Percentiles rank a stretch among this genome's conserved stretches.
phyloP scores from a whole-genome alignment of 1,140 invertebrate genomes.

The Neodiprion pinetum region DNA sequence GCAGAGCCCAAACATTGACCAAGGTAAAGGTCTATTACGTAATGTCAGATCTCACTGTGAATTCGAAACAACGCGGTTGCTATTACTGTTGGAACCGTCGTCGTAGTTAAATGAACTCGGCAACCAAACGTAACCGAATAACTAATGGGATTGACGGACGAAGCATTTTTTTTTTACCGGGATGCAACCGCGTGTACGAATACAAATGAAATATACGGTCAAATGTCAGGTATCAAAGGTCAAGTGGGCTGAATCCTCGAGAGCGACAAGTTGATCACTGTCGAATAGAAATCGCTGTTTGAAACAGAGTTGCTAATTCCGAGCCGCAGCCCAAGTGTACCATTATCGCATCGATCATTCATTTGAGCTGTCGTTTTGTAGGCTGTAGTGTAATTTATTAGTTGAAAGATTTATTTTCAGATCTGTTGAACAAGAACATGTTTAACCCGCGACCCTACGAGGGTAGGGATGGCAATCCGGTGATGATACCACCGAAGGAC shows the following conservation, averaged over 20 bases:
- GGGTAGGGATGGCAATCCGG: conserved; percentile 82
- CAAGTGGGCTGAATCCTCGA: background rate
- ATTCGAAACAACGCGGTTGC: too few species aligned
- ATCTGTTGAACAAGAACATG: conserved; percentile 83
- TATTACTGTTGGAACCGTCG: too few species aligned
- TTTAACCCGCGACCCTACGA: conserved; percentile 77
- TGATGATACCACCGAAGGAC: conserved; percentile 79
- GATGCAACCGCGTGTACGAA: background rate
- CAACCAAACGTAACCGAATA: background rate
- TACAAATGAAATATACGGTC: background rate
- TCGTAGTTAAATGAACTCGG: too few species aligned
- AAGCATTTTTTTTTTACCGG: background rate
- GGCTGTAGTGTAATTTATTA: background rate
- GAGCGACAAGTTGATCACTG: background rate
- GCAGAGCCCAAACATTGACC: conserved; percentile 70
- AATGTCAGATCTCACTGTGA: too few species aligned
- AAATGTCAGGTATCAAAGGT: background rate
- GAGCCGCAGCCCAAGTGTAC: background rate
- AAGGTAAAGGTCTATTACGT: conserved; percentile 62
- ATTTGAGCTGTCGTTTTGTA: background rate
- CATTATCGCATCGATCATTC: background rate
- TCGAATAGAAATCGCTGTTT: background rate
- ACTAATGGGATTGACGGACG: background rate
- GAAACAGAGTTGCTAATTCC: background rate
- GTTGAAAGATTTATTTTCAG: conserved; percentile 61